Evolutionary conservation across 1,140 invertebrate species (phyloP).

Genomic region (Atta cephalotes): DNA sequence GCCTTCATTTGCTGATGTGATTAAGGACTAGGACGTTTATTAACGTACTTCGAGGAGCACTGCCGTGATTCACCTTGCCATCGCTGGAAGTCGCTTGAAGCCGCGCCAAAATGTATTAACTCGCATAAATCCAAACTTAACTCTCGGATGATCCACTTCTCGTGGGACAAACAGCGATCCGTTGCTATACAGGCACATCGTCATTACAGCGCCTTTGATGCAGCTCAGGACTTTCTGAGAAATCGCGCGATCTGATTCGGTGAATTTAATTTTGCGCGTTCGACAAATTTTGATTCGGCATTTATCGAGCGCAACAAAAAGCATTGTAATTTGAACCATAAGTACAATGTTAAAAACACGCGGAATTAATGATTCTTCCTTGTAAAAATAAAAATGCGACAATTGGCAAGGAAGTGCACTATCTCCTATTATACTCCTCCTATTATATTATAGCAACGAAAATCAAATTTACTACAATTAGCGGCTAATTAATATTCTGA

Average conservation of each 20-base stretch:
- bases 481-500: neutral
- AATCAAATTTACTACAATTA: neutral
- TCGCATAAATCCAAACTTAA: conserved; percentile 63
- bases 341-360: neutral
- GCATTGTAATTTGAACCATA: neutral
- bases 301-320: neutral
- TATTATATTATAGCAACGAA: neutral
- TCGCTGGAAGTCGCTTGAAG: conserved; percentile 62
- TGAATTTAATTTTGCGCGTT: conserved; percentile 19
- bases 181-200: conserved; percentile 15
- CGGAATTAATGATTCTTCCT: neutral
- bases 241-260: conserved; percentile 18
- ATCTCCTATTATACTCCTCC: neutral
- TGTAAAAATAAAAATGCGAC: neutral
- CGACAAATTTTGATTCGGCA: neutral
- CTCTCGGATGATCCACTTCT: conserved; percentile 60
- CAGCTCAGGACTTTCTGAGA: neutral
- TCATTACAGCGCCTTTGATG: conserved; percentile 5
- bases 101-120: conserved; percentile 64
- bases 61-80: conserved; percentile 48
- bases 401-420: neutral
- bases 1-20: conserved; percentile 60
- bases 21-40: conserved; percentile 63
- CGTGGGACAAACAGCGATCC: conserved; percentile 60
- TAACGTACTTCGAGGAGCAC: conserved; percentile 53